Conservation (phyloP, 2,113 vertebrate species). For the Leucopsar rothschildi region DNA sequence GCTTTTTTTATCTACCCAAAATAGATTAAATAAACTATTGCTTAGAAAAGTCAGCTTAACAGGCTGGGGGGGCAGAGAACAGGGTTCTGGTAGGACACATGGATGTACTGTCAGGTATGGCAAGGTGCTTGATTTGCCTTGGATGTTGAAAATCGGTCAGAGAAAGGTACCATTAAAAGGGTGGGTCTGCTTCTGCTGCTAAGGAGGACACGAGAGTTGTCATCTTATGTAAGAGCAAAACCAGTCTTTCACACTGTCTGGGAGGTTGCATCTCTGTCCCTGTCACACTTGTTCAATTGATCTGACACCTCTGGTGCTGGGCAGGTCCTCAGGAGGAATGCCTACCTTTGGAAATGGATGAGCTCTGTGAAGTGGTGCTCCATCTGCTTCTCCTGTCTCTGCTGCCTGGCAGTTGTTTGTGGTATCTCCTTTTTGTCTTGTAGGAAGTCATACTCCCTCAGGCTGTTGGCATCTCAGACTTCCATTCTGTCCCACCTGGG, state of each 20-base stretch:
- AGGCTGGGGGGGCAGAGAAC: neutral
- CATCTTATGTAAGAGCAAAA: neutral
- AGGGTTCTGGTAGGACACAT: neutral
- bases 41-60: neutral
- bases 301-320: neutral
- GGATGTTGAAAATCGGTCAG: neutral
- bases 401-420: neutral
- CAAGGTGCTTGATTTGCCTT: neutral
- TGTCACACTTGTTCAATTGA: neutral
- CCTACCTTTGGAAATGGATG: neutral
- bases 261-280: neutral
- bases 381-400: neutral
- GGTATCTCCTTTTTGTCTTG: neutral
- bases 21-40: neutral
- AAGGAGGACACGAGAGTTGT: neutral
- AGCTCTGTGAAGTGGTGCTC: neutral
- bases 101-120: neutral
- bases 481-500: neutral
- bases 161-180: neutral
- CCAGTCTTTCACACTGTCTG: neutral
- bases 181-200: neutral
- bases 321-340: neutral
- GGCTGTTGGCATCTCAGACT: neutral
- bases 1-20: neutral
- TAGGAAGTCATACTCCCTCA: accelerated